Evolutionary conservation across 2,113 vertebrate genomes (phyloP).

Genomic region (Phyllopteryx taeniolatus): DNA sequence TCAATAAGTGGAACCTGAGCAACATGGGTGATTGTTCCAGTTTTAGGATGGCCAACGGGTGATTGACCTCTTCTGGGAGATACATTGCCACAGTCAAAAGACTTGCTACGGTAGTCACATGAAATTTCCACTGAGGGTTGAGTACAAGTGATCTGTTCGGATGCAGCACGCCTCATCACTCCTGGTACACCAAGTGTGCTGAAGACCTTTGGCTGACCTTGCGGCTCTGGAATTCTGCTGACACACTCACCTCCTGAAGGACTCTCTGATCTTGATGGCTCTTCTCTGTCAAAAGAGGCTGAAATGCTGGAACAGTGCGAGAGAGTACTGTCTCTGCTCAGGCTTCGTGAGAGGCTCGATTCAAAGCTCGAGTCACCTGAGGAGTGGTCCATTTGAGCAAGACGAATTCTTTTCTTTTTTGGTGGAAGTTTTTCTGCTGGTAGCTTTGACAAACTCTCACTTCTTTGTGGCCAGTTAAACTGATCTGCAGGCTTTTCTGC

Average conservation of each 20-base stretch:
- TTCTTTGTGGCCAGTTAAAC: conserved; percentile 95
- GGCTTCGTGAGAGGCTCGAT: conserved; percentile 88
- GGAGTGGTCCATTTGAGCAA: conserved; percentile 93
- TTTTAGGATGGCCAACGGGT: conserved; percentile 66
- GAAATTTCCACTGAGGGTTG: conserved; percentile 84
- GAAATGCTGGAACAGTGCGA: conserved; percentile 93
- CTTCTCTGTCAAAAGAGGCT: conserved; percentile 90
- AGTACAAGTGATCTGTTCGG: conserved; percentile 87
- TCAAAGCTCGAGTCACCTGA: conserved; percentile 92
- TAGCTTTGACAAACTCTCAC: conserved; percentile 91
- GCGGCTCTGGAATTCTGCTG: conserved; percentile 78
- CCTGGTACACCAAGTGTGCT: conserved; percentile 84
- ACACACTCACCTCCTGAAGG: conserved; percentile 74
- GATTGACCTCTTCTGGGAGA: conserved; percentile 72
- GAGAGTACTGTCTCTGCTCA: conserved; percentile 92
- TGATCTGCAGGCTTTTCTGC: conserved; percentile 82
- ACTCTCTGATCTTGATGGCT: conserved; percentile 79
- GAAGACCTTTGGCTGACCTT: conserved; percentile 75
- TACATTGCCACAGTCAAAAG: conserved; percentile 88
- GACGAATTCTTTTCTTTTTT: conserved; percentile 94
- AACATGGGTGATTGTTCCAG: conserved; percentile 48
- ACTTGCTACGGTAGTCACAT: conserved; percentile 90
- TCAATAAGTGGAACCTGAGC: conserved; percentile 88
- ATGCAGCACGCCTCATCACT: conserved; percentile 89
- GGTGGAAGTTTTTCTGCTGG: conserved; percentile 96